Evolutionary conservation across 2,113 vertebrate species (phyloP), one percentile per base, ranked within the genome.

Genomic region (Esox niger): DNA sequence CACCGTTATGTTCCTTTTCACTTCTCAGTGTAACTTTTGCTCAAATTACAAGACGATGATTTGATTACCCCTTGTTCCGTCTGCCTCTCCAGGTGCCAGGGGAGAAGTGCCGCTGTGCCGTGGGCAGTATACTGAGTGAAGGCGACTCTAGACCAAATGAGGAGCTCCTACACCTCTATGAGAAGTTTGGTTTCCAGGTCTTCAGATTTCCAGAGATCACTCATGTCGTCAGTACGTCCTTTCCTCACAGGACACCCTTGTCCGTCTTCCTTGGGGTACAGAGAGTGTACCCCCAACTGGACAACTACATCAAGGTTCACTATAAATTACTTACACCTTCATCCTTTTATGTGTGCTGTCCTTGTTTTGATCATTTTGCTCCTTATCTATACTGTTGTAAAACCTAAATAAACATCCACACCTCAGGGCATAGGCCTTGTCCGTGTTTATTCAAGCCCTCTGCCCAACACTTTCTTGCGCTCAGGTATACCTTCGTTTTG

Each of bases 81-180:
- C 56, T 54, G 21, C 63, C 27, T 73, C 2, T 64, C 3, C 70
- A 96, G 95, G 93, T 95, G 66, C 68, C 88, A 20, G 88, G 88
- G 0, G 90, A 92, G 74, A 91, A 92, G 66, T 94, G 93, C 64
- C 91, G 94, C 73, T 96, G 84, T 0, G 92, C 89, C 0, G 93
- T 95, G 1, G 96, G 96, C 82, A 93, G 92, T 73, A 94, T 99
- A 78, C 84, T 99, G 77, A 94, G 94, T 0, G 95, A 98, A 74
- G 94, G 94, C 1, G 93, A 95, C 0, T 83, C 85, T 10, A 75
- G 92, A 29, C 92, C 92, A 0, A 89, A 93, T 0, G 88, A 92
- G 35, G 92, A 95, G 69, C 88, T 96, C 69, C 76, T 94, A 64
- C 88, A 88, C 26, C 87, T 88, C 70, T 98, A 92, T 57, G 90